Percentiles rank a stretch among this genome's conserved stretches.
Evolutionary conservation across 2,888 invertebrate species (phyloP).

Genomic region (Lithophane semibrunnea): DNA sequence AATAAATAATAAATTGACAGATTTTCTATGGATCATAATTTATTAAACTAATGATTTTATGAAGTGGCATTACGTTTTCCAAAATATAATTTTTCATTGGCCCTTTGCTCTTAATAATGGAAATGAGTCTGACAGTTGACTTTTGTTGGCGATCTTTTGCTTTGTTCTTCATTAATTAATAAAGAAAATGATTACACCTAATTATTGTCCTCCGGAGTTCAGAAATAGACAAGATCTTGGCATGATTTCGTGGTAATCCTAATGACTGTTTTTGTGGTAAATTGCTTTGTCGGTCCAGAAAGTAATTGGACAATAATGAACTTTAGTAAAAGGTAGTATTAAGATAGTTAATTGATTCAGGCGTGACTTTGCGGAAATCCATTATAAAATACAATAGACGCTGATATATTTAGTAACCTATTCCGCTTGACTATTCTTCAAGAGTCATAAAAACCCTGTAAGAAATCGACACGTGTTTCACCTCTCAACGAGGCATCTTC

Average conservation of each 20-base stretch:
- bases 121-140: neutral
- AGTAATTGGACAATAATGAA: slow-evolving; percentile 34
- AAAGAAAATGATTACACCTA: neutral
- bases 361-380: too few relatives aligned
- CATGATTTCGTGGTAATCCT: neutral
- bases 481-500: too few relatives aligned
- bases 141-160: neutral
- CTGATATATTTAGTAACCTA: too few relatives aligned
- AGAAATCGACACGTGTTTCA: too few relatives aligned
- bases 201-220: neutral
- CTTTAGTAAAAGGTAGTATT: too few relatives aligned
- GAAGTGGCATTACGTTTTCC: neutral
- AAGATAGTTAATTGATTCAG: too few relatives aligned
- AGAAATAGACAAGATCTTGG: neutral
- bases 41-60: neutral
- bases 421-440: too few relatives aligned
- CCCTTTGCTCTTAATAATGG: neutral
- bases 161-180: neutral
- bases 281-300: slow-evolving; percentile 10
- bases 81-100: neutral
- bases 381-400: too few relatives aligned
- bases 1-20: too few relatives aligned
- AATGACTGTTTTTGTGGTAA: slow-evolving; percentile 7
- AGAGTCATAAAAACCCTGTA: too few relatives aligned
- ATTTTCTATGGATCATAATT: neutral